Evolutionary conservation across 2,797 vertebrate species (phyloP).

Genomic region (Anguilla marmorata): DNA sequence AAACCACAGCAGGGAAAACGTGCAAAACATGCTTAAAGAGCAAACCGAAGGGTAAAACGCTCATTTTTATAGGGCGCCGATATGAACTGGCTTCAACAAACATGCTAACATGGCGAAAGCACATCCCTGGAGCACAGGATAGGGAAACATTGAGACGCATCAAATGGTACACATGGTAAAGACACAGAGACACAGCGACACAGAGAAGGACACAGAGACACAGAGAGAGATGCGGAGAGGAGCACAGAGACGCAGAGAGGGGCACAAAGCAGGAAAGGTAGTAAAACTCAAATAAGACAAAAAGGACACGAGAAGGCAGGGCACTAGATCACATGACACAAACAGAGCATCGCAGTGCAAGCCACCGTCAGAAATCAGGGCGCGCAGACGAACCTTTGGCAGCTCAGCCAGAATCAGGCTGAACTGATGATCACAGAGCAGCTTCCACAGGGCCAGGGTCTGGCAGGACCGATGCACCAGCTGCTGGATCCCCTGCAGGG

Average conservation of each 20-base stretch:
- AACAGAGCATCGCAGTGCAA: not conserved
- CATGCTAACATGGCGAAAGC: not conserved
- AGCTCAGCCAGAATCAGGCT: conserved; percentile 88
- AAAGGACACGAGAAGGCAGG: too few species aligned
- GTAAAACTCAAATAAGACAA: not conserved
- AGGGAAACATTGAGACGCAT: not conserved
- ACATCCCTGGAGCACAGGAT: not conserved
- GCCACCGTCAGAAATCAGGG: not conserved
- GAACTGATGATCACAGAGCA: conserved; percentile 95
- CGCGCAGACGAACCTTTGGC: conserved; percentile 80
- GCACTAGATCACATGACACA: too few species aligned
- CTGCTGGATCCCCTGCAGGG: conserved; percentile 92
- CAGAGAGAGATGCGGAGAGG: not conserved
- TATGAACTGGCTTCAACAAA: not conserved
- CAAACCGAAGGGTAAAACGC: not conserved
- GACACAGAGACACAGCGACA: not conserved
- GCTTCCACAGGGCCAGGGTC: conserved; percentile 91
- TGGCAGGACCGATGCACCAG: conserved; percentile 91
- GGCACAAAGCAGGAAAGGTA: not conserved
- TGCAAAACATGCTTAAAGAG: not conserved
- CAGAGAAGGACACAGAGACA: not conserved
- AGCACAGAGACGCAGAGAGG: not conserved
- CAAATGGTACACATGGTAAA: not conserved
- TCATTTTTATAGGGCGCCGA: not conserved
- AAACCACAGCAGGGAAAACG: not conserved